Conservation (phyloP, 2,113 vertebrate genomes). For the Tinamus guttatus region DNA sequence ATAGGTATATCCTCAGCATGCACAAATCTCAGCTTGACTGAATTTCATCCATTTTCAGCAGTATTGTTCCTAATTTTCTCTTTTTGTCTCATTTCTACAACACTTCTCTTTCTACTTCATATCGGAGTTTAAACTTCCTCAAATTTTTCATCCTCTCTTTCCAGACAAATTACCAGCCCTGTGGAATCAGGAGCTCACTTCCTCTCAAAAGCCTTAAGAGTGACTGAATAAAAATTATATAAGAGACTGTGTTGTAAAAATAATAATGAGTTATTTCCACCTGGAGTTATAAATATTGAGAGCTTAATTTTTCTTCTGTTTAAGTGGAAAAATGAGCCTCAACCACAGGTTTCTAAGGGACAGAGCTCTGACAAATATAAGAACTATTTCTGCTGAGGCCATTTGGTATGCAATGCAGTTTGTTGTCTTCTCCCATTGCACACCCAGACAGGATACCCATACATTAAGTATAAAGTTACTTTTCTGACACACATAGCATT, state of each 20-base stretch:
- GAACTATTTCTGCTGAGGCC: not conserved
- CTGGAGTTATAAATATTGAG: not conserved
- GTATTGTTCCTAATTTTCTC: not conserved
- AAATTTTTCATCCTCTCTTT: not conserved
- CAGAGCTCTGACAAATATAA: not conserved
- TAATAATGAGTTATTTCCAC: not conserved
- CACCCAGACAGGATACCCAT: not conserved
- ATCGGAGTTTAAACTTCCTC: not conserved
- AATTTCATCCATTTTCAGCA: not conserved
- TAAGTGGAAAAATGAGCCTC: not conserved
- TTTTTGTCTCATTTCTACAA: fast-evolving
- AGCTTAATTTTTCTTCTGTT: not conserved
- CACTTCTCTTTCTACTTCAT: not conserved
- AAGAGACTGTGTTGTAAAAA: not conserved
- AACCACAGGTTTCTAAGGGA: not conserved
- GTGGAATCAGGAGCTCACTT: not conserved
- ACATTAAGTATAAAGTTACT: not conserved
- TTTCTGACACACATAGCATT: not conserved
- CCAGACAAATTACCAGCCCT: not conserved
- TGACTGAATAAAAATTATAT: not conserved
- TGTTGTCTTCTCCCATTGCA: not conserved
- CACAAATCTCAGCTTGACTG: not conserved
- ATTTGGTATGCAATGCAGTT: not conserved
- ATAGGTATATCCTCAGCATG: not conserved
- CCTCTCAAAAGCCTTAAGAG: not conserved